Evolutionary conservation across 2,888 invertebrate species (phyloP).

Genomic region (Chrysotoxum bicinctum): DNA sequence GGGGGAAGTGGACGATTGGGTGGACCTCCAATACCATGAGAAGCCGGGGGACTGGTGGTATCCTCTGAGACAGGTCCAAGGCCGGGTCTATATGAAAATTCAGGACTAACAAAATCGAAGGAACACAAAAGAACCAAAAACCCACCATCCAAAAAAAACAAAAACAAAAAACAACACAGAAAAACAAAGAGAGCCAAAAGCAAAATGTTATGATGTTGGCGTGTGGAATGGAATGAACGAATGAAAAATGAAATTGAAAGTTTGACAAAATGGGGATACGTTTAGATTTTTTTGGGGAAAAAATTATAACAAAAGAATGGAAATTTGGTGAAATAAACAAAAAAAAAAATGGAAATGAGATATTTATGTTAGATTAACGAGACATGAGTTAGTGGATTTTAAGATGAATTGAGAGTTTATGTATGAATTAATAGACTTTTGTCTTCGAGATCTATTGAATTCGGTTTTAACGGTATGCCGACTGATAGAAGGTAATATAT

Average conservation of each 20-base stretch:
- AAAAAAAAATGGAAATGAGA: slow-evolving; percentile 64
- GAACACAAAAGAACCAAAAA: slow-evolving; percentile 75
- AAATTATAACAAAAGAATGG: slow-evolving; percentile 63
- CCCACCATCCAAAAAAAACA: slow-evolving; percentile 67
- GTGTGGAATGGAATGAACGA: slow-evolving; percentile 55
- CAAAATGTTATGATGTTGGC: slow-evolving; percentile 55
- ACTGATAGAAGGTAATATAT: neutral
- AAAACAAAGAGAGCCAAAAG: slow-evolving; percentile 71
- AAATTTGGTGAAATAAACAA: slow-evolving; percentile 59
- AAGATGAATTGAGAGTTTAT: slow-evolving; percentile 58
- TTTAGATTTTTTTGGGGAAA: neutral
- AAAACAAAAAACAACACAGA: slow-evolving; percentile 61
- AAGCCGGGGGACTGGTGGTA: slow-evolving; percentile 79
- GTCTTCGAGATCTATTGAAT: slow-evolving; percentile 63
- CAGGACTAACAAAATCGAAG: slow-evolving; percentile 85
- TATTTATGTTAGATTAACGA: slow-evolving; percentile 65
- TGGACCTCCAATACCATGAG: slow-evolving; percentile 85
- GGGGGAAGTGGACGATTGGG: slow-evolving; percentile 97
- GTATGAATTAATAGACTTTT: neutral
- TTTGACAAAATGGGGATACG: slow-evolving; percentile 38
- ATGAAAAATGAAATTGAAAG: slow-evolving; percentile 71
- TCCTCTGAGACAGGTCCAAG: slow-evolving; percentile 85
- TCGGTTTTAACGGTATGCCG: slow-evolving; percentile 4
- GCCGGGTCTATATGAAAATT: slow-evolving; percentile 91
- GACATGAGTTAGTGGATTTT: slow-evolving; percentile 64